A percentile compares a stretch with the other conserved stretches of the same genome.
Conservation (phyloP, 2,888 invertebrate genomes). For the Xestia ashworthii region DNA sequence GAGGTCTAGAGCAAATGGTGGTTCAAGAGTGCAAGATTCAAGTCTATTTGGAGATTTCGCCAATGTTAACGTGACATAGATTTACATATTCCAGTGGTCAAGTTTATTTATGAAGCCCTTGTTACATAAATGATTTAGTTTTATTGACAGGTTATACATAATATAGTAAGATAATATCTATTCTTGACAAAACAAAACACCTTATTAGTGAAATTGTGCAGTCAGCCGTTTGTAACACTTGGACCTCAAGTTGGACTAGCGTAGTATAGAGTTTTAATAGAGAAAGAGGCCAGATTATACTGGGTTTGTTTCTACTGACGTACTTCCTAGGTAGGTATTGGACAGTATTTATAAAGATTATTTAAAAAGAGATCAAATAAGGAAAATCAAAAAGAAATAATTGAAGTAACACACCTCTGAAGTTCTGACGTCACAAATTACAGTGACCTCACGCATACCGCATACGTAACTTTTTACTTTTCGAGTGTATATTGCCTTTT, state of each 20-base stretch:
- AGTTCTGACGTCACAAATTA: conserved; percentile 33
- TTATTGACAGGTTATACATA: neutral
- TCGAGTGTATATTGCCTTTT: conserved; percentile 42
- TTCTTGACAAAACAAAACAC: neutral
- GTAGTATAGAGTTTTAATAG: neutral
- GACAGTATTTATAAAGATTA: neutral
- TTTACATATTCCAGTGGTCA: neutral
- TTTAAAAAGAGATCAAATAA: neutral
- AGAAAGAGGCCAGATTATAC: neutral
- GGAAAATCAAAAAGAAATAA: conserved; percentile 23
- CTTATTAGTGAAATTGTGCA: neutral
- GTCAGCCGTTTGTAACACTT: neutral
- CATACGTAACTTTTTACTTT: conserved; percentile 44
- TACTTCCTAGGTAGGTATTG: neutral
- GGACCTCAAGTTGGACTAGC: neutral
- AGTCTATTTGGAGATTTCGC: conserved; percentile 45
- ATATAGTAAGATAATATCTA: neutral
- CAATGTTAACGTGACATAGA: conserved; percentile 39
- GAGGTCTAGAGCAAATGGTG: conserved; percentile 21
- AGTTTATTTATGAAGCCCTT: neutral
- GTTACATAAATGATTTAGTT: neutral
- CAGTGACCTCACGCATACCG: conserved; percentile 28
- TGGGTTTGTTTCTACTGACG: neutral
- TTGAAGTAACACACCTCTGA: neutral
- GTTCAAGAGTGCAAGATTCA: conserved; percentile 30